These are phyloP conservation scores for Falco cherrug DNA, from an alignment of 2,797 vertebrate genomes.

Conservation along the genomic window DNA sequence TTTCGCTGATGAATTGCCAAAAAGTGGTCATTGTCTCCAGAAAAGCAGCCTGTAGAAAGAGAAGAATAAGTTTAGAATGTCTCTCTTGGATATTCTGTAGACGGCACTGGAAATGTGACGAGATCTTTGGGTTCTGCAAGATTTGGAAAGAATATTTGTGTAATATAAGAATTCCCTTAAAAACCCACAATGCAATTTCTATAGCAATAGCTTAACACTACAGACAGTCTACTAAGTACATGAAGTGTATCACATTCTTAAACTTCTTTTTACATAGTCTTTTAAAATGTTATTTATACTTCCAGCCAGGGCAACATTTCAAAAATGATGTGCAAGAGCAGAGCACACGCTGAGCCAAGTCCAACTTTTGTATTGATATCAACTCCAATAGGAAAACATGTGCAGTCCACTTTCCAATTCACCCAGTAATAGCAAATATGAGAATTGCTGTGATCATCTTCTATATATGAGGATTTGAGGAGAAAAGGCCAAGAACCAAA, in stretches of 20 bases:
- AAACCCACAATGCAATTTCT: background rate
- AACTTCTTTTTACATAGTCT: background rate
- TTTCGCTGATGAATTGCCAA: slow-evolving; percentile 72
- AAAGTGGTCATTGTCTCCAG: slow-evolving; percentile 74
- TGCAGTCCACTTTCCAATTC: background rate
- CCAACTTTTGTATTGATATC: background rate
- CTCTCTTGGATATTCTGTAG: background rate
- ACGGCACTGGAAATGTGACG: background rate
- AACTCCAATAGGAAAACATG: background rate
- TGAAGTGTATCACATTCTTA: background rate
- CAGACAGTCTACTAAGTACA: background rate
- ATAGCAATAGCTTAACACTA: background rate
- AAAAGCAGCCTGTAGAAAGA: slow-evolving; percentile 77
- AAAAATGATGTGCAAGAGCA: background rate
- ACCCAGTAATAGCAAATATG: background rate
- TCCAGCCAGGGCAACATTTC: background rate
- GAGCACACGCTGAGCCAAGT: background rate
- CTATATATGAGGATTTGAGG: background rate
- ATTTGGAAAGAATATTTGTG: background rate
- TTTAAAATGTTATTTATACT: background rate
- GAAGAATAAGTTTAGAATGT: background rate
- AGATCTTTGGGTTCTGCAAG: background rate
- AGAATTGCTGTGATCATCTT: background rate
- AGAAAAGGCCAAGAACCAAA: background rate
- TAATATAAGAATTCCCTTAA: background rate